phyloP scores from a whole-genome alignment of 1,140 invertebrate genomes.

The Rhagoletis zephyria region DNA sequence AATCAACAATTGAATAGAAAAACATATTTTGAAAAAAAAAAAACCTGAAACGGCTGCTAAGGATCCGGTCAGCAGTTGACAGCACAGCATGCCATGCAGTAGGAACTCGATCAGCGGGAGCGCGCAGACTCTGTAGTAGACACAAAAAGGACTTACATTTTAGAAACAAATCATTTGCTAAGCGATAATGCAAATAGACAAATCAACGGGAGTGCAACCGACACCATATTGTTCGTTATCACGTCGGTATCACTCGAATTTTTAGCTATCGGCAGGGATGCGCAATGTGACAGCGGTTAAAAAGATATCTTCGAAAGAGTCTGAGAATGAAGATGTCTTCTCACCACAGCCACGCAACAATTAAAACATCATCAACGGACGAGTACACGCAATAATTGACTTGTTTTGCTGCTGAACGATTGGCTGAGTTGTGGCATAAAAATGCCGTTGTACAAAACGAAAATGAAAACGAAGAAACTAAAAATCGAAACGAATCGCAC shows the following conservation, averaged over 20 bases:
- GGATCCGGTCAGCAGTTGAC: constrained; percentile 27
- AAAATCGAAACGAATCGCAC: neutral
- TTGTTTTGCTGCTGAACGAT: constrained; percentile 42
- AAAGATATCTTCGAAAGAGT: neutral
- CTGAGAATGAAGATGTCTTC: neutral
- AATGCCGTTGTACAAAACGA: neutral
- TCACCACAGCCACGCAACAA: neutral
- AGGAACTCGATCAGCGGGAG: constrained; percentile 25
- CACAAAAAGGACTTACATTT: neutral
- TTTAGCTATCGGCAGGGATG: neutral
- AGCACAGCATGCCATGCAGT: constrained; percentile 5
- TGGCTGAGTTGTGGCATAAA: constrained; percentile 33
- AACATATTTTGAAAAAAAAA: neutral
- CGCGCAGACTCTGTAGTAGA: neutral
- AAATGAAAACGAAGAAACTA: neutral
- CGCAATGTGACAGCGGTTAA: constrained; percentile 14
- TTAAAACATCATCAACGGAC: constrained; percentile 37
- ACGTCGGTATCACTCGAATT: constrained; percentile 8
- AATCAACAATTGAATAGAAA: neutral
- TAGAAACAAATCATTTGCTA: constrained; percentile 43
- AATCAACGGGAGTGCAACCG: constrained; percentile 41
- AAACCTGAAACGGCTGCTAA: constrained; percentile 7
- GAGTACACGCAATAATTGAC: constrained; percentile 36
- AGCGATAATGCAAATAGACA: constrained; percentile 50
- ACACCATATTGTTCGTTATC: constrained; percentile 33